Evolutionary conservation across 2,113 vertebrate genomes (phyloP), one percentile per base, ranked within the genome.

Genomic region (Corythoichthys intestinalis): DNA sequence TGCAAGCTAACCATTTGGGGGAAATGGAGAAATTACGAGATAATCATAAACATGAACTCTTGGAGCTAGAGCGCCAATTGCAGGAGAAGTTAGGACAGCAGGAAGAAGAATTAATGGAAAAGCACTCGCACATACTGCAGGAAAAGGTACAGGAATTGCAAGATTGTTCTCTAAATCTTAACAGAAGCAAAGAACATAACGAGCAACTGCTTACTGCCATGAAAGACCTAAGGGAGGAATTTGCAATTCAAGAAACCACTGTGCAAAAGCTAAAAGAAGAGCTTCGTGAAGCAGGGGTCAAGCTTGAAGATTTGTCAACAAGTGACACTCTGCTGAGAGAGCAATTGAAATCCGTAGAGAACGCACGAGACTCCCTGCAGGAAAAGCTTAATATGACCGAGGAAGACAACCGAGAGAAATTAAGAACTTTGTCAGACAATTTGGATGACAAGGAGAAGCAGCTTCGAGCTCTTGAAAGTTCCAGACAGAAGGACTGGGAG

Each of bases 1-100:
- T 98, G 73, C 94, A 98, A 81, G 86, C 66, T 50, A 94, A 94
- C 85, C 96, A 96, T 63, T 95, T 93, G 14, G 94, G 93, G 56
- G 94, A 96, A 71, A 78, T 97, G 17, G 91, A 92, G 68, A 94
- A 90, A 76, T 84, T 96, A 2, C 81, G 70, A 4, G 81, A 90
- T 3, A 70, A 57, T 41, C 94, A 96, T 10, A 92, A 78, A 50
- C 88, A 61, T 20, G 92, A 94, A 57, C 70, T 93, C 56, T 89
- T 88, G 74, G 86, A 94, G 47, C 60, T 93, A 65, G 66, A 70
- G 38, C 85, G 37, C 67, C 69, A 9, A 0, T 97, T 93, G 94
- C 90, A 94, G 70, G 90, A 88, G 75, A 95, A 87, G 72, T 84
- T 96, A 14, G 76, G 54, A 72, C 94, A 94, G 67, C 92, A 92